Evolutionary conservation across 2,113 vertebrate species (phyloP).

Genomic region (Machaerirhynchus nigripectus): DNA sequence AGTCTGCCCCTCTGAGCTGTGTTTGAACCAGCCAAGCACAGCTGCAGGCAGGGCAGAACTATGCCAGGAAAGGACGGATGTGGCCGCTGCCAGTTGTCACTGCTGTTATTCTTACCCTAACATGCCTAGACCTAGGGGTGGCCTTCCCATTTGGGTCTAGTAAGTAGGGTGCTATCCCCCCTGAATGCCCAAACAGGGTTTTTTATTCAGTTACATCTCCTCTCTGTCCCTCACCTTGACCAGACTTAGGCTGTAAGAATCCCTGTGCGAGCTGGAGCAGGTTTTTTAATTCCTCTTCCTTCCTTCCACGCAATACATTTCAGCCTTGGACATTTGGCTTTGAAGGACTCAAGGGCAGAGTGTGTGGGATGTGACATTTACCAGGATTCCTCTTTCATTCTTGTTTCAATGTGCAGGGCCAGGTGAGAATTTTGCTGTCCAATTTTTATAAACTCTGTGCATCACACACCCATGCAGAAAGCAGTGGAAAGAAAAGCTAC

Average conservation of each 20-base stretch:
- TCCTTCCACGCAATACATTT: background rate
- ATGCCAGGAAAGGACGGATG: accelerated
- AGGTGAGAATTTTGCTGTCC: background rate
- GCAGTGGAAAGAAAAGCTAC: background rate
- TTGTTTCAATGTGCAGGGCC: background rate
- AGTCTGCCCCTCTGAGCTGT: accelerated
- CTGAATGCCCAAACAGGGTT: background rate
- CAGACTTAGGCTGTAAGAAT: background rate
- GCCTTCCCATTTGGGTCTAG: background rate
- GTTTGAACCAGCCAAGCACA: background rate
- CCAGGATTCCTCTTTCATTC: background rate
- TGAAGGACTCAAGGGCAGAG: background rate
- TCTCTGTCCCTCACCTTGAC: background rate
- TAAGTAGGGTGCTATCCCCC: background rate
- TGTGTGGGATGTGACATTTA: conserved; percentile 29
- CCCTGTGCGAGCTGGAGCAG: background rate
- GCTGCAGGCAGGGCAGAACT: background rate
- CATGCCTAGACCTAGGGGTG: background rate
- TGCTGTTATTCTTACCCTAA: background rate
- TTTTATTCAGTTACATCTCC: background rate
- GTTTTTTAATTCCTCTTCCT: background rate
- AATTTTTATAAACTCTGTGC: background rate
- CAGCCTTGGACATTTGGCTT: background rate
- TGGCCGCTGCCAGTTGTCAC: background rate
- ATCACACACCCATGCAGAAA: background rate